These are phyloP conservation scores for Dasyurus viverrinus DNA, from an alignment of 2,113 vertebrate genomes.

Conservation along the genomic window DNA sequence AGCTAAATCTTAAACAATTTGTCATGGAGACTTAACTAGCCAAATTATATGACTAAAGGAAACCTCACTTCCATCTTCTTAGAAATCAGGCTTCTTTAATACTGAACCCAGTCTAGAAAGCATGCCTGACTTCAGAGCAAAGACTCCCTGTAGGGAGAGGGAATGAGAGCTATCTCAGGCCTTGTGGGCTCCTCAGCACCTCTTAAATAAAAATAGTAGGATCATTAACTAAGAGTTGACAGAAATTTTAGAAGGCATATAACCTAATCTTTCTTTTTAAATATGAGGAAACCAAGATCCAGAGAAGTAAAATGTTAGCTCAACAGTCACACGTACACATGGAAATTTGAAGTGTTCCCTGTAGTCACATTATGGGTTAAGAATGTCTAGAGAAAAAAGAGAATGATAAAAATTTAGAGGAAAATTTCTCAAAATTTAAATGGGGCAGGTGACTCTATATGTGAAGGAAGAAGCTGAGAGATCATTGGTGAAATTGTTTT, in stretches of 20 bases:
- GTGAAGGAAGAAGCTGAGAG: conserved; percentile 27
- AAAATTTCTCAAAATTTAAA: conserved; percentile 32
- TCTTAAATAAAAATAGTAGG: neutral
- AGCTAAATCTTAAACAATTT: neutral
- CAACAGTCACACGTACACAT: neutral
- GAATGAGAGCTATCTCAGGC: neutral
- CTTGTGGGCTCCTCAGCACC: neutral
- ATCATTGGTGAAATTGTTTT: neutral
- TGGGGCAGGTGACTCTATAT: neutral
- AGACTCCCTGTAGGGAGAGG: neutral
- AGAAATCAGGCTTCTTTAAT: neutral
- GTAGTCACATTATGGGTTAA: neutral
- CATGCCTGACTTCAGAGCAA: neutral
- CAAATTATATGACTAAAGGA: neutral
- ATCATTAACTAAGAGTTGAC: neutral
- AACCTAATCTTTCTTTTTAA: neutral
- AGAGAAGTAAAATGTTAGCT: neutral
- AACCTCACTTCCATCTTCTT: neutral
- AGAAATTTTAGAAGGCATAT: neutral
- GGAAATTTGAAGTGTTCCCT: neutral
- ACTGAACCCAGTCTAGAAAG: neutral
- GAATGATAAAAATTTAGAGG: neutral
- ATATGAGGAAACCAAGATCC: neutral
- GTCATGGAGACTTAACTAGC: neutral
- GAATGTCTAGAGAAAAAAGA: neutral